These are phyloP conservation scores for Forbesichthys papilliferus DNA, from an alignment of 2,113 vertebrate genomes.

Conservation along the genomic window DNA sequence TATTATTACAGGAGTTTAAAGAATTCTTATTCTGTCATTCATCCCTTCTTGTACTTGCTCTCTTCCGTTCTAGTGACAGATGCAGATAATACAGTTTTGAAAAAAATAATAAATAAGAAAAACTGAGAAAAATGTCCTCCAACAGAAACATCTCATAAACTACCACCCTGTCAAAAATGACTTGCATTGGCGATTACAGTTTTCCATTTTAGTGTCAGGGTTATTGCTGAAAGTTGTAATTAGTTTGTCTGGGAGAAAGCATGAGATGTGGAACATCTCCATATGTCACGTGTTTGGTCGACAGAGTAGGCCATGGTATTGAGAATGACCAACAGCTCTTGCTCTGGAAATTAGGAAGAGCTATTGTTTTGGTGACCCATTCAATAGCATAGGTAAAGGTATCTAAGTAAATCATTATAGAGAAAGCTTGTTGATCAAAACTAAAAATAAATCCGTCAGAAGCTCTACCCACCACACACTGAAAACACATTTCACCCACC, in stretches of 20 bases:
- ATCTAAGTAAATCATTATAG: no score
- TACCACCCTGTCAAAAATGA: slow-evolving; percentile 62
- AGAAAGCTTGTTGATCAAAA: no score
- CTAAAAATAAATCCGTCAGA: no score
- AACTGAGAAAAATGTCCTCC: slow-evolving; percentile 32
- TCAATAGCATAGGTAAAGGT: no score
- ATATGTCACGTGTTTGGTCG: background rate
- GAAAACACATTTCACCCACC: no score
- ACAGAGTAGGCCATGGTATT: no score
- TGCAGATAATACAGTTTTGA: slow-evolving; percentile 15
- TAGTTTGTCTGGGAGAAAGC: slow-evolving; percentile 66
- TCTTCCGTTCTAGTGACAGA: slow-evolving; percentile 24
- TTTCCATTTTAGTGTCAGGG: slow-evolving; percentile 60
- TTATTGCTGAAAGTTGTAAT: slow-evolving; percentile 64
- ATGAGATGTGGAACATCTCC: slow-evolving; percentile 41
- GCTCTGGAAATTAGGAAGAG: no score
- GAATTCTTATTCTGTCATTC: background rate
- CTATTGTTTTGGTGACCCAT: no score
- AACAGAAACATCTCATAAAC: slow-evolving; percentile 60
- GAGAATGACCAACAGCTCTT: no score
- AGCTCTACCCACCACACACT: no score
- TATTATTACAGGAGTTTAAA: no score
- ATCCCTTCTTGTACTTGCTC: background rate
- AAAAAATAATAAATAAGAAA: slow-evolving; percentile 28
- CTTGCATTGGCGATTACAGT: slow-evolving; percentile 50